Percentiles rank a stretch among this genome's conserved stretches.
Conservation (phyloP, 2,888 invertebrate species). For the Arenicola marina region DNA sequence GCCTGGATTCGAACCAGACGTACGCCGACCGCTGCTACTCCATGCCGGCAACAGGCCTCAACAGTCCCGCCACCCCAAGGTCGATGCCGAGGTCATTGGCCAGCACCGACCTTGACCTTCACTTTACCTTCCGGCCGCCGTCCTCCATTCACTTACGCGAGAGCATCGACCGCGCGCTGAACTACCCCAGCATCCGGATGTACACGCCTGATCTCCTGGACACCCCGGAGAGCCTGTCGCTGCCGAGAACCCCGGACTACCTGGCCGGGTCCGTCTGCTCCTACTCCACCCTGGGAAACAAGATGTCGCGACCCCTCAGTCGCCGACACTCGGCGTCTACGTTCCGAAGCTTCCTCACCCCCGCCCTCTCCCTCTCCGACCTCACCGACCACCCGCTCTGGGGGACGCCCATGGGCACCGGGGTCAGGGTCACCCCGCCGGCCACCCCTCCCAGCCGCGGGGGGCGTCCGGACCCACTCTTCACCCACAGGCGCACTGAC, state of each 20-base stretch:
- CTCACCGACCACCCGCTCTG: too few relatives aligned
- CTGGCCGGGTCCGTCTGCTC: neutral
- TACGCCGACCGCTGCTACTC: neutral
- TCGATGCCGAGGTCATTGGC: slow-evolving; percentile 11
- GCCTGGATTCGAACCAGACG: neutral
- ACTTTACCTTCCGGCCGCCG: slow-evolving; percentile 46
- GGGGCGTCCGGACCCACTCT: too few relatives aligned
- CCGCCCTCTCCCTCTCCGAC: too few relatives aligned
- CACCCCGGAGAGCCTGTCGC: neutral
- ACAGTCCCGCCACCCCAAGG: slow-evolving; percentile 20
- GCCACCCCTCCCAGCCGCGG: too few relatives aligned
- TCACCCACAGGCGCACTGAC: too few relatives aligned
- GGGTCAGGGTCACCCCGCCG: too few relatives aligned
- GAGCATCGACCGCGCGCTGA: slow-evolving; percentile 41
- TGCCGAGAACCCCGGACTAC: neutral
- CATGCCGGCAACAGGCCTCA: neutral
- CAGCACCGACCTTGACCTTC: slow-evolving; percentile 62
- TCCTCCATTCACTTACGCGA: slow-evolving; percentile 50
- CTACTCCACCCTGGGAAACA: neutral
- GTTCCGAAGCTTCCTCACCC: too few relatives aligned
- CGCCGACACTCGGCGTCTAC: too few relatives aligned
- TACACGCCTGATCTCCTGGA: neutral
- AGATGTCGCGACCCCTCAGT: too few relatives aligned
- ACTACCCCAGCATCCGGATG: neutral
- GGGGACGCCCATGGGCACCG: too few relatives aligned